These are phyloP conservation scores for Calcarius lapponicus DNA, from an alignment of 2,797 vertebrate genomes.

Conservation along the genomic window DNA sequence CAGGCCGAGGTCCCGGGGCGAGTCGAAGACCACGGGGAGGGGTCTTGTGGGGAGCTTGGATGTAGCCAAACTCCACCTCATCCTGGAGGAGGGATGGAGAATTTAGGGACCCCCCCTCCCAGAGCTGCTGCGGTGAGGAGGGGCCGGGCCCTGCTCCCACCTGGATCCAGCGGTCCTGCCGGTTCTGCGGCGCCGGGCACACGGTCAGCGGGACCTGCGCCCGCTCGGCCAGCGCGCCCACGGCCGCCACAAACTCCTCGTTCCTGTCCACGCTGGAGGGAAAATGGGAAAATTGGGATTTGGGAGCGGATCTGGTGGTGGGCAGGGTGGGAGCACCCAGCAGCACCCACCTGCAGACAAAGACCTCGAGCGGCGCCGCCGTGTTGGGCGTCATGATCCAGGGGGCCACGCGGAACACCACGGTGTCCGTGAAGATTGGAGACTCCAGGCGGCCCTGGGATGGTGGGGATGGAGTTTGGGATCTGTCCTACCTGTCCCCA, in stretches of 20 bases:
- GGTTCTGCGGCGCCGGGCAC: constrained; percentile 77
- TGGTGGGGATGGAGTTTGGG: neutral
- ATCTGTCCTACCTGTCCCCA: neutral
- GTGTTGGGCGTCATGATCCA: constrained; percentile 98
- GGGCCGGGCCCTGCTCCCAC: neutral
- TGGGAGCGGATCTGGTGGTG: fast-evolving
- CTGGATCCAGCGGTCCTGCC: constrained; percentile 91
- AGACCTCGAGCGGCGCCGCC: constrained; percentile 83
- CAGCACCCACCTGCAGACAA: constrained; percentile 82
- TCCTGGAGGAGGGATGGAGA: neutral
- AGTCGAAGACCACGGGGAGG: constrained; percentile 94
- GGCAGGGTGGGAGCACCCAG: fast-evolving
- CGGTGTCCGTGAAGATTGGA: constrained; percentile 87
- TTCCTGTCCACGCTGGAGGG: constrained; percentile 68
- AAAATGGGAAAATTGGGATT: fast-evolving
- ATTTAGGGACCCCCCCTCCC: neutral
- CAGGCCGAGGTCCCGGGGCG: constrained; percentile 82
- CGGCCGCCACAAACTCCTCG: constrained; percentile 75
- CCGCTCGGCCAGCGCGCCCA: constrained; percentile 69
- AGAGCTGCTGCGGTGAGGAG: too few relatives aligned
- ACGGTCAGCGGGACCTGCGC: constrained; percentile 78
- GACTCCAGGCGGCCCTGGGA: constrained; percentile 78
- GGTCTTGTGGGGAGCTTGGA: constrained; percentile 18
- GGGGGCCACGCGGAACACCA: constrained; percentile 85
- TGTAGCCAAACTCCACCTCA: neutral